Evolutionary conservation across 1,140 invertebrate species (phyloP), one percentile per base, ranked within the genome.

Genomic region (Dendroctonus valens): DNA sequence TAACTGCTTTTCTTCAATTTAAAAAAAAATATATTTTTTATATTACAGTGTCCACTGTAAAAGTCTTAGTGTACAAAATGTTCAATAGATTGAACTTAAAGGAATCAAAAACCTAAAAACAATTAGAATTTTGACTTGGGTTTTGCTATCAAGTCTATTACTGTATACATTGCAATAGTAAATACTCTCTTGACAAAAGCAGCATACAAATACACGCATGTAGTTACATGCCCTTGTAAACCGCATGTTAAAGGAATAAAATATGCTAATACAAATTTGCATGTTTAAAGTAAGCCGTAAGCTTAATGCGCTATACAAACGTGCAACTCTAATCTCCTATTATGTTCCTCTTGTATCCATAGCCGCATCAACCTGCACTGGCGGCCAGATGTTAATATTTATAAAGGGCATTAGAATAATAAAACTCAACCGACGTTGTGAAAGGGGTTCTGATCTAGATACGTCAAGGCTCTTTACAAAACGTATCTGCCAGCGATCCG

Each of bases 321-420:
- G n/a, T 41, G 59, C 59, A 12, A 52, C 26, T n/a, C 6, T 61
- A 61, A 61, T 15, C 59, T 42, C 12, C 48, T 51, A 61, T 61
- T 61, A 42, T 61, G 12, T 7, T 15, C 46, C 48, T 26, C 51
- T 61, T 61, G 39, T 61, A 52, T 52, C 41, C 42, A 12, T 40
- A 52, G 40, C 48, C 12, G 39, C 38, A 51, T n/a, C 53, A 65
- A 55, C 38, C 53, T 49, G 38, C n/a, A 8, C 12, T 49, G 40
- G 52, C 51, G 54, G 52, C 62, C 62, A 65, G 62, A 52, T 65
- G 62, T 65, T 65, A 65, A 65, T 65, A 65, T 65, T 65, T 65
- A 57, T 57, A 57, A 57, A 65, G 53, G 62, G 54, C 53, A 57
- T 65, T 65, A 65, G 41, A 49, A 65, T 63, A 65, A 65, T 65